phyloP scores from a whole-genome alignment of 2,797 vertebrate species.

The Garrulus glandarius region DNA sequence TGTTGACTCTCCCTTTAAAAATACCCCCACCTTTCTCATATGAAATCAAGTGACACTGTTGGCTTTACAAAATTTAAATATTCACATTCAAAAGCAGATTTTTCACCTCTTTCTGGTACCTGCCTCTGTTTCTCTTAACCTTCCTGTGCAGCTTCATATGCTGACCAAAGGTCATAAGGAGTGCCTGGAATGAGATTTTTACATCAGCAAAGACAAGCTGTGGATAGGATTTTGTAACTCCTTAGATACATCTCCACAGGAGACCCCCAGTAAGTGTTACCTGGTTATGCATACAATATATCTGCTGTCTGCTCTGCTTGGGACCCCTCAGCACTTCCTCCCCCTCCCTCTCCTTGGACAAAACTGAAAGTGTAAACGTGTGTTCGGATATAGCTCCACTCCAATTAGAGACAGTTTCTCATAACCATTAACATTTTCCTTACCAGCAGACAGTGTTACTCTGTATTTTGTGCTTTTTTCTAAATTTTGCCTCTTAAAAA shows the following conservation, averaged over 20 bases:
- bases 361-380: not conserved
- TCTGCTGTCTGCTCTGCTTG: not conserved
- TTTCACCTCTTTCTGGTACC: not conserved
- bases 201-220: not conserved
- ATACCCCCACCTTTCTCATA: not conserved
- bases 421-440: not conserved
- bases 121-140: not conserved
- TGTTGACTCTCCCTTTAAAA: not conserved
- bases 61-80: not conserved
- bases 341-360: not conserved
- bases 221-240: not conserved
- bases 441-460: not conserved
- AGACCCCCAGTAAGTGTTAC: accelerated
- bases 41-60: not conserved
- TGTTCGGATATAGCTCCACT: not conserved
- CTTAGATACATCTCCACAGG: not conserved
- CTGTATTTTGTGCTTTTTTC: not conserved
- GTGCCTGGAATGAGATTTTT: not conserved
- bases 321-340: not conserved
- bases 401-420: not conserved
- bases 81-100: not conserved
- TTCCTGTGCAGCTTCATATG: not conserved
- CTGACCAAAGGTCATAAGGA: not conserved
- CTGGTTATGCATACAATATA: no score
- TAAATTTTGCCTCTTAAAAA: not conserved